phyloP scores from a whole-genome alignment of 2,888 invertebrate genomes.

The Calliphora vomitoria region DNA sequence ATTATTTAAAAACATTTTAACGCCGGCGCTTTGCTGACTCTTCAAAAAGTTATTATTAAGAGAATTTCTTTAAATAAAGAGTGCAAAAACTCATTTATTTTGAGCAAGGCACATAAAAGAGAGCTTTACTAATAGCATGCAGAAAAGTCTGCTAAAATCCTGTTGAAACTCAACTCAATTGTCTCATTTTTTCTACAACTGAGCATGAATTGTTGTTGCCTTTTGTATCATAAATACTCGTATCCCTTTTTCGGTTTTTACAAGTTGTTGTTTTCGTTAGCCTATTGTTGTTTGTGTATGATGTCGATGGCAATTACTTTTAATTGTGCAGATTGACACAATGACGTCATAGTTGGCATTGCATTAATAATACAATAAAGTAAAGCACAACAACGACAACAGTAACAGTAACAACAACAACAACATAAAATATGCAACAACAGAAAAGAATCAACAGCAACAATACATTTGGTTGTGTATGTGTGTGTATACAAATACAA shows the following conservation, averaged over 20 bases:
- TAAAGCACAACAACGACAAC: slow-evolving; percentile 24
- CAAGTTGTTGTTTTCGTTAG: background rate
- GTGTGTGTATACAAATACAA: background rate
- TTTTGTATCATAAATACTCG: slow-evolving; percentile 1
- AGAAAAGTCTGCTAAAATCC: slow-evolving; percentile 30
- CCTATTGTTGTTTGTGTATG: slow-evolving; percentile 21
- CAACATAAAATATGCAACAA: too few relatives aligned
- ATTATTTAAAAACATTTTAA: slow-evolving; percentile 71
- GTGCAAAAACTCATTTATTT: background rate
- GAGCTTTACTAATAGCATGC: background rate
- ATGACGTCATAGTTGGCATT: slow-evolving; percentile 77
- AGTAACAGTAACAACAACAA: slow-evolving; percentile 4
- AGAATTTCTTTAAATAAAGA: background rate
- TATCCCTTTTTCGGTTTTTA: background rate
- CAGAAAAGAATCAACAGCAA: slow-evolving; percentile 22
- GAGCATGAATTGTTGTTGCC: background rate
- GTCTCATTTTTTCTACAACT: background rate
- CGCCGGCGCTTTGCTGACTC: slow-evolving; percentile 59
- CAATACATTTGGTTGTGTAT: slow-evolving; percentile 18
- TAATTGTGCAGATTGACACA: slow-evolving; percentile 71
- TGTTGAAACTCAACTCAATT: too few relatives aligned
- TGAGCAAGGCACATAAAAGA: too few relatives aligned
- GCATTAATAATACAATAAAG: slow-evolving; percentile 69
- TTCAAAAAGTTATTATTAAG: slow-evolving; percentile 7
- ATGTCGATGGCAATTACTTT: slow-evolving; percentile 67